Evolutionary conservation across 2,888 invertebrate genomes (phyloP).

Genomic region (Acutogordius australiensis): DNA sequence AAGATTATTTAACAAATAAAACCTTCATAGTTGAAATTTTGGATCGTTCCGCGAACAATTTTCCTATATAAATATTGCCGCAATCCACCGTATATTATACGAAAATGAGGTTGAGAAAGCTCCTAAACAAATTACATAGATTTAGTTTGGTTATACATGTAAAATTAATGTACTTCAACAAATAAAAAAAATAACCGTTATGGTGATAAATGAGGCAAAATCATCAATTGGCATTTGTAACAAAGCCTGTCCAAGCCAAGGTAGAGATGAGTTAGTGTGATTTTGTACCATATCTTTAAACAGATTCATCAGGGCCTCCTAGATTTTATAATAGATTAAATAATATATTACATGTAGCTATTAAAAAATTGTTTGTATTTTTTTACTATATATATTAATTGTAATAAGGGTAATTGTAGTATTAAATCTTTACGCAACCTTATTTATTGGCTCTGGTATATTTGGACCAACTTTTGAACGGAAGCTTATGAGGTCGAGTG

Average conservation of each 20-base stretch:
- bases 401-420: no score
- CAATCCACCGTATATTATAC: neutral
- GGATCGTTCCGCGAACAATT: neutral
- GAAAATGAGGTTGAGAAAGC: neutral
- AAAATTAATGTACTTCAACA: neutral
- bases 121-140: neutral
- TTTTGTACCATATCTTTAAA: neutral
- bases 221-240: neutral
- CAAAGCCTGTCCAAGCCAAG: neutral
- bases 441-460: no score
- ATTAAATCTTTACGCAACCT: no score
- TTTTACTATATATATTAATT: no score
- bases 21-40: neutral
- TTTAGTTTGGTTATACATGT: neutral
- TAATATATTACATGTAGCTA: no score
- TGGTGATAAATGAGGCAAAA: slow-evolving; percentile 7
- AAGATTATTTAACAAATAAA: no score
- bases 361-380: no score
- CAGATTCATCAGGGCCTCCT: neutral
- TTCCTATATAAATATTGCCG: neutral
- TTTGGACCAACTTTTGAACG: no score
- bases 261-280: neutral
- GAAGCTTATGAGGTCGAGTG: no score
- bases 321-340: no score
- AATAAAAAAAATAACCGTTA: neutral